Base-by-base conservation (phyloP, 30 jellyfish, hydroid and myxozoan species). In the Pelagia noctiluca region DNA sequence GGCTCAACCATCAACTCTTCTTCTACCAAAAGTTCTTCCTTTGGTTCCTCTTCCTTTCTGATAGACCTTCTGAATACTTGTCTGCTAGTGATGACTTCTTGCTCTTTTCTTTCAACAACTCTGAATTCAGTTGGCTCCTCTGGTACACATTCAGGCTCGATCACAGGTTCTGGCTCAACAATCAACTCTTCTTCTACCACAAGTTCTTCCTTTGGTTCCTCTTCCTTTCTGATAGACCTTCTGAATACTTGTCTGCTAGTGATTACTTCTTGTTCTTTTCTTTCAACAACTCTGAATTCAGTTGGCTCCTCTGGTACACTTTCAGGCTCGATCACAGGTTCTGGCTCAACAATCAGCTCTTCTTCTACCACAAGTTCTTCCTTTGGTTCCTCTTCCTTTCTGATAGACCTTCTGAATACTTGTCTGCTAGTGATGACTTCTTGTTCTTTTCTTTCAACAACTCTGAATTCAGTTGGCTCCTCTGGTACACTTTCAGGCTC, bases 191-290 rank as follows among this genome's bases (percentile, higher is more conserved):
- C 90, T 26, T 63, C 90, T 32, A 18, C 82, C 37, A 52, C 70
- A 8, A 13, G 53, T 77, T 48, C 80, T n/a, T 3, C 31, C 25
- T 28, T 28, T 21, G 87, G 75, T 35, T 76, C 49, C 90, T 16
- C 83, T 22, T 11, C 87, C 19, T 10, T 53, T 7, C 61, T 2
- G 12, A 50, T 76, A 1, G 49, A 53, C 30, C 12, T 12, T 64
- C 83, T 65, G 90, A 63, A 63, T 48, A 80, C 90, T 49, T 23
- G 33, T 36, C 88, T 77, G n/a, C 79, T 54, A 12, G 88, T 52
- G 66, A 35, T 57, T 37, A 54, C 88, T 13, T 37, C 77, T n/a
- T n/a, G n/a, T 19, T 52, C 68, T 3, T 25, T 52, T 19, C 26
- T 16, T 5, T 42, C 57, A 5, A 5, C 57, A 42, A 5, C 57